Percentiles rank a stretch among this genome's conserved stretches.
Conservation (phyloP, 2,113 vertebrate genomes). For the Monopterus albus region DNA sequence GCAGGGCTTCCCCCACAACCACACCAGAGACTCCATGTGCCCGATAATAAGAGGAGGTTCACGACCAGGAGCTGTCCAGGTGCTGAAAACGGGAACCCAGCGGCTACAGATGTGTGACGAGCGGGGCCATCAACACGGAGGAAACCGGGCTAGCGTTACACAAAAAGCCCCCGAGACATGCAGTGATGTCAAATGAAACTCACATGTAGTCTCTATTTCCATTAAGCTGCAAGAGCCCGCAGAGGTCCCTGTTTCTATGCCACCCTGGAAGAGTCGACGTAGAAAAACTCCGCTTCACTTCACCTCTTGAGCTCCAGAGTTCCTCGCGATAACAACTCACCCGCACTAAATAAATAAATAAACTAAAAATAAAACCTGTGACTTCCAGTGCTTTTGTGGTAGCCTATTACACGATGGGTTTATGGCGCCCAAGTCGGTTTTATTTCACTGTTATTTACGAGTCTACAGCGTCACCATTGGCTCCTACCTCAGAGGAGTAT, state of each 20-base stretch:
- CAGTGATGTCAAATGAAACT: neutral
- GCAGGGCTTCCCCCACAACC: conserved; percentile 76
- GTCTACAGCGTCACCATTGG: neutral
- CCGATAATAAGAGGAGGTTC: conserved; percentile 47
- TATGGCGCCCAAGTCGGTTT: neutral
- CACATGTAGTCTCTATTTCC: neutral
- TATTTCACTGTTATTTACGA: neutral
- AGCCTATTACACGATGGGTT: neutral
- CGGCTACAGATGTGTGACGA: conserved; percentile 49
- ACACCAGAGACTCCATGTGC: conserved; percentile 78
- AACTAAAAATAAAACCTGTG: conserved; percentile 9
- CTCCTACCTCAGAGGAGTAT: neutral
- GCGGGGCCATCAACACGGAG: conserved; percentile 14
- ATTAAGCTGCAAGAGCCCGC: conserved; percentile 14
- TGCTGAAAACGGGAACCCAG: conserved; percentile 72
- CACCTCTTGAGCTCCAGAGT: conserved; percentile 69
- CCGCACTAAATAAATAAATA: conserved; percentile 12
- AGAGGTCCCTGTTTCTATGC: conserved; percentile 48
- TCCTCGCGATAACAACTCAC: conserved; percentile 77
- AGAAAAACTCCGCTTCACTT: conserved; percentile 67
- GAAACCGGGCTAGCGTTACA: neutral
- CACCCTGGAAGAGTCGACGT: conserved; percentile 63
- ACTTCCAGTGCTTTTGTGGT: conserved; percentile 33
- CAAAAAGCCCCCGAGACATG: neutral
- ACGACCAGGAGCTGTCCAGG: conserved; percentile 79